These are phyloP conservation scores for Heteropelma amictum DNA, from an alignment of 2,888 invertebrate species.

Conservation along the genomic window DNA sequence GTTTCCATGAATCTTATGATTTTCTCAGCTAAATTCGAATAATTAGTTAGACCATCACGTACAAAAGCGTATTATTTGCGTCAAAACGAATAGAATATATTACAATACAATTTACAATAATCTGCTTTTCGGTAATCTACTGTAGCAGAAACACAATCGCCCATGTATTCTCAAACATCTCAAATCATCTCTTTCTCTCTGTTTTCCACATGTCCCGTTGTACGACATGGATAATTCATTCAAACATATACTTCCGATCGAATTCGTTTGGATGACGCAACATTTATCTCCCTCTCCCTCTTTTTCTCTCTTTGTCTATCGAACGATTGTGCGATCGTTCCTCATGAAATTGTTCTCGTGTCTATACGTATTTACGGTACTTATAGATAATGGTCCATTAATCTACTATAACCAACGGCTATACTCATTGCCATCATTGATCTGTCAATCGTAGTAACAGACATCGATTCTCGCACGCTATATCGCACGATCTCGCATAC, in stretches of 20 bases:
- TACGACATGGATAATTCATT: constrained; percentile 15
- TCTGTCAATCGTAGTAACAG: constrained; percentile 37
- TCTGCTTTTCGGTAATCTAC: too few species aligned
- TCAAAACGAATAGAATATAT: too few species aligned
- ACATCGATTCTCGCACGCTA: constrained; percentile 18
- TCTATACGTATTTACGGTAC: constrained; percentile 16
- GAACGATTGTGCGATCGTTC: constrained; percentile 18
- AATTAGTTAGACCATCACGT: too few species aligned
- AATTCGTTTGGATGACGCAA: constrained; percentile 17
- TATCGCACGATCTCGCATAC: not conserved
- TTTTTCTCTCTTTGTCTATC: not conserved
- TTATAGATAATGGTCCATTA: constrained; percentile 27
- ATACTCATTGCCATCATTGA: constrained; percentile 28
- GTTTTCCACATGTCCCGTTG: not conserved
- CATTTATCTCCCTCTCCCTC: constrained; percentile 6
- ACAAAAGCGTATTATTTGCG: too few species aligned
- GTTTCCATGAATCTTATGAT: too few species aligned
- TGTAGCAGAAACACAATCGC: too few species aligned
- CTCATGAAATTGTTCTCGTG: constrained; percentile 14
- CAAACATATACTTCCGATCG: constrained; percentile 14
- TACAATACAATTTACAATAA: too few species aligned
- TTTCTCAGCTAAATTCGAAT: too few species aligned
- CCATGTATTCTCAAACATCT: not conserved
- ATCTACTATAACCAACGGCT: not conserved
- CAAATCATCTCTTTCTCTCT: not conserved